These are phyloP conservation scores for Egretta garzetta DNA, from an alignment of 2,113 vertebrate species.

Conservation along the genomic window DNA sequence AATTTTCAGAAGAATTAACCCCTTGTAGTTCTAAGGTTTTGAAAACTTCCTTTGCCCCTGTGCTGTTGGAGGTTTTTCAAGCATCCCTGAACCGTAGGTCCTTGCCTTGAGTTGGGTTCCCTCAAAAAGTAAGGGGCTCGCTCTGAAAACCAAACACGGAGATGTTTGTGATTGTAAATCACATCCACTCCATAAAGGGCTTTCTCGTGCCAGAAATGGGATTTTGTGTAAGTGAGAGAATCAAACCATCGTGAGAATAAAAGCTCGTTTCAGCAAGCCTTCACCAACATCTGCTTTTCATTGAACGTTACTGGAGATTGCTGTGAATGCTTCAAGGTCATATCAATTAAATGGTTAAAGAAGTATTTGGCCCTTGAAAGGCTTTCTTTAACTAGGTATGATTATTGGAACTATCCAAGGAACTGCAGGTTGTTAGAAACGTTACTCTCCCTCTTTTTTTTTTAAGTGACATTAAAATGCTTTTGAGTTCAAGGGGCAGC, in stretches of 20 bases:
- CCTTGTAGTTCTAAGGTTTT: neutral
- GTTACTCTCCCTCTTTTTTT: conserved; percentile 21
- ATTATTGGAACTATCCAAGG: conserved; percentile 46
- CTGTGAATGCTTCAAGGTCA: conserved; percentile 76
- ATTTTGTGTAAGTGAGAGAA: conserved; percentile 27
- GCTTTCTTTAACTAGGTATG: conserved; percentile 49
- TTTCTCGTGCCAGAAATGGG: neutral
- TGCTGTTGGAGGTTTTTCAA: neutral
- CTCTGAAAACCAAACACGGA: neutral
- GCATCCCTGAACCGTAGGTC: neutral
- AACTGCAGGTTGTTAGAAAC: conserved; percentile 64
- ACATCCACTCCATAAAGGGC: neutral
- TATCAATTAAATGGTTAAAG: conserved; percentile 72
- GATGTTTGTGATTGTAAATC: conserved; percentile 11
- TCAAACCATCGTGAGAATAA: conserved; percentile 36
- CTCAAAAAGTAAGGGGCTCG: neutral
- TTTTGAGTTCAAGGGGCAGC: conserved; percentile 72
- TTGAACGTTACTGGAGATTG: conserved; percentile 70
- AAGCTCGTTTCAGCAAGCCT: conserved; percentile 45
- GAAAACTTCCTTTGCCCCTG: neutral
- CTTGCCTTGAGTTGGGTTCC: neutral
- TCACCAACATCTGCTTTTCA: conserved; percentile 82
- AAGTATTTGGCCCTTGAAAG: conserved; percentile 67
- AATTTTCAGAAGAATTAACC: neutral
- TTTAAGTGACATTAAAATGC: conserved; percentile 66